Percentiles rank a stretch among this genome's conserved stretches.
Evolutionary conservation across 2,113 vertebrate genomes (phyloP).

Genomic region (Mobula hypostoma): DNA sequence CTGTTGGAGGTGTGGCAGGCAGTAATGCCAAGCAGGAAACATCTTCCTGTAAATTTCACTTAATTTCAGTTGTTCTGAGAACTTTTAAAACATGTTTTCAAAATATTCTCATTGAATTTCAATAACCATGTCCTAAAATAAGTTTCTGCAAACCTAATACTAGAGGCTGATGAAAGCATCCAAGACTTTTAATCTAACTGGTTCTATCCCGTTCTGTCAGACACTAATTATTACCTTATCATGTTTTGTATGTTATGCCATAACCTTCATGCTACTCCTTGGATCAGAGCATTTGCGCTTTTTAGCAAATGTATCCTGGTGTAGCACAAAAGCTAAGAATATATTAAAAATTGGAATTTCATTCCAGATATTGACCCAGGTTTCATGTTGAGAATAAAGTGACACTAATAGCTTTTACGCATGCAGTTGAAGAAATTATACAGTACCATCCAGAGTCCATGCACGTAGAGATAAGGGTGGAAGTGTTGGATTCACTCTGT

Average conservation of each 20-base stretch:
- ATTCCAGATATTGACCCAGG: neutral
- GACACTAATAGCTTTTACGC: neutral
- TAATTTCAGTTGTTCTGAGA: neutral
- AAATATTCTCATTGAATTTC: neutral
- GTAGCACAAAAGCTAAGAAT: neutral
- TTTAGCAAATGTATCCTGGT: neutral
- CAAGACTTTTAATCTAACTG: neutral
- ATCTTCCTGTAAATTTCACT: too few relatives aligned
- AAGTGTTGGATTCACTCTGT: neutral
- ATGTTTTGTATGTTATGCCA: neutral
- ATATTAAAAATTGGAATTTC: neutral
- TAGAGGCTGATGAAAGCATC: neutral
- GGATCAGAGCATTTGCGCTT: neutral
- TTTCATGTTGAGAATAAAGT: neutral
- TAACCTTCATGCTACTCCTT: neutral
- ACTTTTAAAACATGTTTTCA: neutral
- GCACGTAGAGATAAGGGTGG: neutral
- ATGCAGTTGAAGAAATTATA: neutral
- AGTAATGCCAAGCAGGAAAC: too few relatives aligned
- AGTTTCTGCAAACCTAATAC: neutral
- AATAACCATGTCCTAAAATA: neutral
- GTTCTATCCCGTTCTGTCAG: neutral
- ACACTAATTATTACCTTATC: neutral
- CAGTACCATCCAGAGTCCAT: neutral
- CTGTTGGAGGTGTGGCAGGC: too few relatives aligned